A percentile compares a stretch with the other conserved stretches of the same genome.
These are phyloP conservation scores for Epistrophella euchroma DNA, from an alignment of 2,888 invertebrate species.

Conservation along the genomic window DNA sequence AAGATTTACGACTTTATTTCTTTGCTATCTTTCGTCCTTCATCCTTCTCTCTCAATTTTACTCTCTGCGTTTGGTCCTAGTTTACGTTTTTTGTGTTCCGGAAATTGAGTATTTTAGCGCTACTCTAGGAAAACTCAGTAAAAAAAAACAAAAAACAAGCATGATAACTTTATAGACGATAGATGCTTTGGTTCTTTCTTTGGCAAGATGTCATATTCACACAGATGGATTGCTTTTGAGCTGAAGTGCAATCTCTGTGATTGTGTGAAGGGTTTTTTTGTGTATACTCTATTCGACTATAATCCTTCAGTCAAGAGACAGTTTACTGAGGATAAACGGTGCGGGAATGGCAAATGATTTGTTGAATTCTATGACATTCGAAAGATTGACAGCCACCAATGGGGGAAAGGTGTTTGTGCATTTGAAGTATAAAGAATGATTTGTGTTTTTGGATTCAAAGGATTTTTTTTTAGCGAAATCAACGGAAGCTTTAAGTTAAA, in stretches of 20 bases:
- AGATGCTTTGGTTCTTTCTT: slow-evolving; percentile 58
- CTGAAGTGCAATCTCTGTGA: slow-evolving; percentile 65
- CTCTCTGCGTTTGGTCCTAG: slow-evolving; percentile 29
- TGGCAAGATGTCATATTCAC: slow-evolving; percentile 72
- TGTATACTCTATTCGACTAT: slow-evolving; percentile 26
- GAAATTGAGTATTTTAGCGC: slow-evolving; percentile 55
- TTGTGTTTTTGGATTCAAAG: not conserved
- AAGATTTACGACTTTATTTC: slow-evolving; percentile 77
- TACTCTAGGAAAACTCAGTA: not conserved
- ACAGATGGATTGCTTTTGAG: slow-evolving; percentile 70
- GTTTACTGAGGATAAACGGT: slow-evolving; percentile 59
- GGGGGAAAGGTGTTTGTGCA: slow-evolving; percentile 3
- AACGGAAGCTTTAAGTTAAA: not conserved
- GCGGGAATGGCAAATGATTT: slow-evolving; percentile 61
- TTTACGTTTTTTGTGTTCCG: not conserved
- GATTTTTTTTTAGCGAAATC: slow-evolving; percentile 7
- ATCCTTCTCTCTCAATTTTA: not conserved
- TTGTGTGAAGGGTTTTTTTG: slow-evolving; percentile 48
- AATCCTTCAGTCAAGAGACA: slow-evolving; percentile 64
- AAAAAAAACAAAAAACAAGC: not conserved
- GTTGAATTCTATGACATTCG: slow-evolving; percentile 66
- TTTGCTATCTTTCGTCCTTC: slow-evolving; percentile 40
- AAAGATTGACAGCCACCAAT: slow-evolving; percentile 56
- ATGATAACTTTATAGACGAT: slow-evolving; percentile 24
- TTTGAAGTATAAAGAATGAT: slow-evolving; percentile 26